Evolutionary conservation across 2,888 invertebrate genomes (phyloP), one percentile per base, ranked within the genome.

Genomic region (Drosophila austrosaltans): DNA sequence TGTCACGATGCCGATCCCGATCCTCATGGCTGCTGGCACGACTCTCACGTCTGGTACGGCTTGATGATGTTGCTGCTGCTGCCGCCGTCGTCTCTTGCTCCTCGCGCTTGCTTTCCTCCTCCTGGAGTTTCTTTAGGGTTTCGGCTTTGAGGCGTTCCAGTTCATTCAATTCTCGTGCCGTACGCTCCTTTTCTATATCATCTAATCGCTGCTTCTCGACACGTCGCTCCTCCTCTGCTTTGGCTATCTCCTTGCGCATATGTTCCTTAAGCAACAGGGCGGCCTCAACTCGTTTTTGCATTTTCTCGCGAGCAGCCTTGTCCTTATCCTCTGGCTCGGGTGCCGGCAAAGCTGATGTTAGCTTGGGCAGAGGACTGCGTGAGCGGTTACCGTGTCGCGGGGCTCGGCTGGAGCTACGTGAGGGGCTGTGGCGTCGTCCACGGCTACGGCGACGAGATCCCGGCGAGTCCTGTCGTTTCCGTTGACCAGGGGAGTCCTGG

Each of bases 161-260:
- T 22, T 92, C 91, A 48, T 90, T 91, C 0, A 93, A 79, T 79
- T 90, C 92, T 8, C 90, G 89, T 3, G 90, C 90, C 2, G 90
- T 90, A 63, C 90, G 91, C 66, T 90, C 91, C 62, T 91, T 92
- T 72, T 91, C 92, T 7, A 91, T 71, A 36, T 92, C 92, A 64
- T 92, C 91, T 56, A 89, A 72, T 25, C 91, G 89, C 73, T 91
- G 90, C 66, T 91, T 90, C 72, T 94, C 94, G 1, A 93, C 93
- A 53, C 94, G 93, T 66, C 93, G 93, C 77, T 93, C 94, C 78
- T 93, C 94, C 75, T 94, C 94, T 79, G 93, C 93, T 12, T 94
- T 94, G 60, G 94, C 93, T 48, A 93, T 93, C 76, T 94, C 94
- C 74, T 93, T 90, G 69, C 94, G 94, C 93, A 94, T 94, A 77